A percentile compares a stretch with the other conserved stretches of the same genome.
These are phyloP conservation scores for Mycalesis mineus DNA, from an alignment of 2,888 invertebrate species.

Conservation along the genomic window DNA sequence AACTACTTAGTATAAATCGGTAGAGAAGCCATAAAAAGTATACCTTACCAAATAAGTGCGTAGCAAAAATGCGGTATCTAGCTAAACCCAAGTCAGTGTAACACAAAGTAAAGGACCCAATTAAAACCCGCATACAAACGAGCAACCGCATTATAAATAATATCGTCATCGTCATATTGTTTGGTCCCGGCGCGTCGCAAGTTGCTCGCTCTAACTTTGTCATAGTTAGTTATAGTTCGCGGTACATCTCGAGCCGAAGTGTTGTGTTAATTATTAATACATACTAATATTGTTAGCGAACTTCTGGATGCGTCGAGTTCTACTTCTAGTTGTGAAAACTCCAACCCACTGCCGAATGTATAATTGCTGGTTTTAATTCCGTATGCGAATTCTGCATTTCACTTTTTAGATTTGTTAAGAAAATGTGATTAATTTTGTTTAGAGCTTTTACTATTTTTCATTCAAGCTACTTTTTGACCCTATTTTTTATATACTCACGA, in stretches of 20 bases:
- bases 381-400: background rate
- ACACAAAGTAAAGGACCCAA: slow-evolving; percentile 6
- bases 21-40: too few relatives aligned
- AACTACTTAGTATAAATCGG: too few relatives aligned
- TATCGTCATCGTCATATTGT: slow-evolving; percentile 30
- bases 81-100: background rate
- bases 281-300: slow-evolving; percentile 28
- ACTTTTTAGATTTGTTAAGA: too few relatives aligned
- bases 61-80: too few relatives aligned
- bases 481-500: too few relatives aligned
- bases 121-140: slow-evolving; percentile 24
- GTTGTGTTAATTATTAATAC: slow-evolving; percentile 32
- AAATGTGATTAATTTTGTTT: too few relatives aligned
- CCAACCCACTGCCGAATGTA: background rate
- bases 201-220: slow-evolving; percentile 28
- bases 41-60: too few relatives aligned
- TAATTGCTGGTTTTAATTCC: background rate
- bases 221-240: slow-evolving; percentile 29
- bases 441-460: too few relatives aligned
- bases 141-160: slow-evolving; percentile 27
- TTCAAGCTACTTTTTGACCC: too few relatives aligned
- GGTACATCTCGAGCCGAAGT: slow-evolving; percentile 24
- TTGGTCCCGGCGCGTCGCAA: slow-evolving; percentile 20
- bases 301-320: slow-evolving; percentile 9
- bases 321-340: background rate